Conservation (phyloP, 2,797 vertebrate genomes). For the Yasuhikotakia modesta region DNA sequence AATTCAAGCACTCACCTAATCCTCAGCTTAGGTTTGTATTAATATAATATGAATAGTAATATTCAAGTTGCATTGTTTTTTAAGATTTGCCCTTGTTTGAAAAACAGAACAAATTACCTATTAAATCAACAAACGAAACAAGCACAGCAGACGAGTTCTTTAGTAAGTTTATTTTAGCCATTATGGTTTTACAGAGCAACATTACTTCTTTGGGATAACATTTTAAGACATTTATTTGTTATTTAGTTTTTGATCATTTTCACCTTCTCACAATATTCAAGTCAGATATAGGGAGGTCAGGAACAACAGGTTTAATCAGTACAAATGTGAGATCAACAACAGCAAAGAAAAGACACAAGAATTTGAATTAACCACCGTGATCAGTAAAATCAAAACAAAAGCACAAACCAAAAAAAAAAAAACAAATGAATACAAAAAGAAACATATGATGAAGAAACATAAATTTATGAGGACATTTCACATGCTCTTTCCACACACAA, state of each 20-base stretch:
- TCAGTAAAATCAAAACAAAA: constrained; percentile 65
- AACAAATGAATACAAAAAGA: constrained; percentile 63
- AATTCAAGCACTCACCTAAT: neutral
- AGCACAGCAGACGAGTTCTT: constrained; percentile 60
- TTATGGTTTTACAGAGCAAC: constrained; percentile 78
- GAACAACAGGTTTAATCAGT: constrained; percentile 73
- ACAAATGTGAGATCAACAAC: constrained; percentile 72
- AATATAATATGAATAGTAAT: too few species aligned
- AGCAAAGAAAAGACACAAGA: constrained; percentile 70
- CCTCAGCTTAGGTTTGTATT: too few species aligned
- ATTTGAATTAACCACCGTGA: constrained; percentile 71
- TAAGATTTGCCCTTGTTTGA: neutral
- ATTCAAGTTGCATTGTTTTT: too few species aligned
- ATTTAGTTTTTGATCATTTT: constrained; percentile 69
- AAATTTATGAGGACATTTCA: constrained; percentile 76
- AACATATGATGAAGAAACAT: constrained; percentile 63
- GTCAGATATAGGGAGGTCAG: constrained; percentile 76
- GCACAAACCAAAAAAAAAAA: constrained; percentile 62
- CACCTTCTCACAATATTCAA: constrained; percentile 81
- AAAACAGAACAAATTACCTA: neutral
- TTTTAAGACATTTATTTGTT: constrained; percentile 67
- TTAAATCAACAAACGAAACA: constrained; percentile 47
- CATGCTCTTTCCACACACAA: constrained; percentile 73
- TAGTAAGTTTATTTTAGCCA: constrained; percentile 80
- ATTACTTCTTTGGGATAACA: constrained; percentile 75